These are phyloP conservation scores for Chloroceryle amazona DNA, from an alignment of 2,797 vertebrate species.

Conservation along the genomic window DNA sequence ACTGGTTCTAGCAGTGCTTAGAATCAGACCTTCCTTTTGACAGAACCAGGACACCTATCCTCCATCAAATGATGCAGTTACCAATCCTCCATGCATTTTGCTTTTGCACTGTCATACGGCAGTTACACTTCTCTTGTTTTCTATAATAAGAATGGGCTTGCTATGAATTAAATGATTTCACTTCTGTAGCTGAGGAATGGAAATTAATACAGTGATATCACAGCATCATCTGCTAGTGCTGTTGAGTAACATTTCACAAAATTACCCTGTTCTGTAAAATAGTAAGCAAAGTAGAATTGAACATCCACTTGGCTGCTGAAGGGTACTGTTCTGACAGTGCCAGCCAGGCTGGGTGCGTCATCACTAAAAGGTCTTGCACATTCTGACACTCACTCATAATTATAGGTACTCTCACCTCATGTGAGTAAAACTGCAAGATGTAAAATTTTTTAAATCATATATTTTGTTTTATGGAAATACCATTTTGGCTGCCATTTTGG, in stretches of 20 bases:
- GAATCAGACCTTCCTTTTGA: neutral
- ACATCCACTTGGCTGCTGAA: neutral
- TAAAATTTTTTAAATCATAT: neutral
- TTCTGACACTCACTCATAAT: neutral
- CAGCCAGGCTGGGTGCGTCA: neutral
- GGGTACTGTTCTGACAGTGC: neutral
- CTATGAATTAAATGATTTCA: neutral
- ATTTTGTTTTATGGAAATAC: neutral
- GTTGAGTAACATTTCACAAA: conserved; percentile 32
- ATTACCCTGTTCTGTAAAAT: conserved; percentile 33
- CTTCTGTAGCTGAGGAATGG: neutral
- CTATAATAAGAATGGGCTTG: neutral
- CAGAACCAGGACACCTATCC: neutral
- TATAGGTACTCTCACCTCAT: neutral
- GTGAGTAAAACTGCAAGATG: neutral
- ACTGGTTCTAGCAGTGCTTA: neutral
- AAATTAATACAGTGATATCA: neutral
- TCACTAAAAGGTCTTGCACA: neutral
- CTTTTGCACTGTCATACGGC: neutral
- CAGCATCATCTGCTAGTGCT: neutral
- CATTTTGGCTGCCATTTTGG: neutral
- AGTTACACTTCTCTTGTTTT: neutral
- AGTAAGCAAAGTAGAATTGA: conserved; percentile 8
- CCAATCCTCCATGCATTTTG: fast-evolving
- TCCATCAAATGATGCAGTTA: neutral